phyloP scores from a whole-genome alignment of 2,113 vertebrate genomes.

The Vulpes ferrilata region DNA sequence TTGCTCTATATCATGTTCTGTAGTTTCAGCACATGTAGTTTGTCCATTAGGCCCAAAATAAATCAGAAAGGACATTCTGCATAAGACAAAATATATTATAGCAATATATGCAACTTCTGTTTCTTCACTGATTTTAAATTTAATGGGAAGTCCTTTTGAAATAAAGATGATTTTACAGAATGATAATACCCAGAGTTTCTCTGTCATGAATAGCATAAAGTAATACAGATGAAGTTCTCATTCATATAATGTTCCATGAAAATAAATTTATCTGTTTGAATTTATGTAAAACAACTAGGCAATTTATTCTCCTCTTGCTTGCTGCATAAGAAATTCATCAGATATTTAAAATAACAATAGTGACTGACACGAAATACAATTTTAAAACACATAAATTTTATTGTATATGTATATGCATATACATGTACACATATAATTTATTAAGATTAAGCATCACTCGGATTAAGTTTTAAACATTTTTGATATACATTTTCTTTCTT shows the following conservation, averaged over 20 bases:
- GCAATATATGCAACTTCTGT: background rate
- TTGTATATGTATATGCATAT: background rate
- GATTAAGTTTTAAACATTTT: background rate
- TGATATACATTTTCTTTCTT: background rate
- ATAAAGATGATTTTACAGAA: background rate
- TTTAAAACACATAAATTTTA: background rate
- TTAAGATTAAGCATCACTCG: background rate
- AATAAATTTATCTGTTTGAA: background rate
- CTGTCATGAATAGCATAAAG: background rate
- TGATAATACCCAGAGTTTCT: rapidly evolving
- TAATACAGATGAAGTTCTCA: background rate
- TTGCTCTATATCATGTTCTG: rapidly evolving
- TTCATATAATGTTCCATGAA: background rate
- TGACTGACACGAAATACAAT: background rate
- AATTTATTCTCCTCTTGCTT: background rate
- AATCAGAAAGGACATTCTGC: background rate
- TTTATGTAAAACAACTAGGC: background rate
- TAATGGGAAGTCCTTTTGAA: background rate
- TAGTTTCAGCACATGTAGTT: background rate
- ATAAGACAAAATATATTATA: background rate
- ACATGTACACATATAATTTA: background rate
- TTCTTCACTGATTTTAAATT: background rate
- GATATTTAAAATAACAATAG: background rate
- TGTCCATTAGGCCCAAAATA: background rate
- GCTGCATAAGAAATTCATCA: background rate